These are phyloP conservation scores for Loxodonta africana DNA, from an alignment of 2,113 vertebrate genomes.

Conservation along the genomic window DNA sequence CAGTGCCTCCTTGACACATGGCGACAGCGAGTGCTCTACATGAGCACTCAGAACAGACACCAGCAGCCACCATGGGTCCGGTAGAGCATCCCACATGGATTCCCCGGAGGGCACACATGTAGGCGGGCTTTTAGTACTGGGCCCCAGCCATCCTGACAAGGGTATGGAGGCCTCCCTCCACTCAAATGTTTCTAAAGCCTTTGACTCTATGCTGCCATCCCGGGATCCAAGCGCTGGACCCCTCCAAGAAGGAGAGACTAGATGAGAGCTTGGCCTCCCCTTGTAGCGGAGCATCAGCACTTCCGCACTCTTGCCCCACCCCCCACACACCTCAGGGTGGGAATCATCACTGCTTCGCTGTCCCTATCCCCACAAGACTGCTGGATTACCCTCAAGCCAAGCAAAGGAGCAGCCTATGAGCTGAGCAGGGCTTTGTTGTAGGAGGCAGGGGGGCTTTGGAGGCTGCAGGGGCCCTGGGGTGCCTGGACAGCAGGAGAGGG, in stretches of 20 bases:
- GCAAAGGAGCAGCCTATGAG: neutral
- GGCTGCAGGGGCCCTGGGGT: too few relatives aligned
- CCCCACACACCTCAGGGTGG: neutral
- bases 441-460: neutral
- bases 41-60: neutral
- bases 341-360: neutral
- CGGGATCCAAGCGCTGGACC: neutral
- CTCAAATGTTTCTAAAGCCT: too few relatives aligned
- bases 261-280: neutral
- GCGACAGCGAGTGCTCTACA: rapidly evolving
- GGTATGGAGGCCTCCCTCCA: too few relatives aligned
- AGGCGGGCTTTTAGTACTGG: neutral
- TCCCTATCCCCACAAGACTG: neutral
- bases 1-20: neutral
- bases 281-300: neutral
- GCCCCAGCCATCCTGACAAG: neutral
- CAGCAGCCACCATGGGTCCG: neutral
- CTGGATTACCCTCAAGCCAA: neutral
- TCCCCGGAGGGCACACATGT: neutral
- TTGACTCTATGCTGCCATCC: neutral
- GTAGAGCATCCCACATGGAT: too few relatives aligned
- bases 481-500: neutral
- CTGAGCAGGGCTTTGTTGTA: neutral
- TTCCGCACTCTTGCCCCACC: neutral
- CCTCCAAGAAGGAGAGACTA: neutral